Percentiles rank a stretch among this genome's conserved stretches.
phyloP scores from a whole-genome alignment of 2,797 vertebrate genomes.

The Nannoperca australis region DNA sequence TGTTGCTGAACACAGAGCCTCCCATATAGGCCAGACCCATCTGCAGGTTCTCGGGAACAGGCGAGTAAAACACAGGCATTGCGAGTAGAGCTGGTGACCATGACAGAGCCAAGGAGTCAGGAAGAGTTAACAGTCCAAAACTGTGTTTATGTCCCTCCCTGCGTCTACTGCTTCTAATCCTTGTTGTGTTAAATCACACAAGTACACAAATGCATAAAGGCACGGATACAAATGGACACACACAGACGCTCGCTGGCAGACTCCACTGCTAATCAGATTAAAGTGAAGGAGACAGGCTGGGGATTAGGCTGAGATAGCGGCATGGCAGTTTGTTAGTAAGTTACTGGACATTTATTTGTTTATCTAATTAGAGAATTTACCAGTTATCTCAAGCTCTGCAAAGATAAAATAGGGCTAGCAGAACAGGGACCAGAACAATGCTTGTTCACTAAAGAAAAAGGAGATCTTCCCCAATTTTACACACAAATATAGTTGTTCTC shows the following conservation, averaged over 20 bases:
- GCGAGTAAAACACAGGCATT: slow-evolving; percentile 86
- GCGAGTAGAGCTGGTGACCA: slow-evolving; percentile 39
- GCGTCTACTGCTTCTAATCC: slow-evolving; percentile 47
- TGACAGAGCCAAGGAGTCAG: slow-evolving; percentile 27
- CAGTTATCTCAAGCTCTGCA: neutral
- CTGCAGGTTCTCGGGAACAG: slow-evolving; percentile 85
- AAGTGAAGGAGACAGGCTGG: slow-evolving; percentile 60
- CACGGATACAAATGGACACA: slow-evolving; percentile 35
- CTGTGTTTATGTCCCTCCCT: slow-evolving; percentile 15
- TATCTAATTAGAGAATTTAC: slow-evolving; percentile 33
- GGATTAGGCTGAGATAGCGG: slow-evolving; percentile 73
- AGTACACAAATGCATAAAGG: slow-evolving; percentile 25
- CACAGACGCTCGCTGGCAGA: slow-evolving; percentile 52
- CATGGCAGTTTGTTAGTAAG: slow-evolving; percentile 30
- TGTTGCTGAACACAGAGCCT: slow-evolving; percentile 86
- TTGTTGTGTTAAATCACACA: slow-evolving; percentile 26
- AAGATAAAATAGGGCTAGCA: neutral
- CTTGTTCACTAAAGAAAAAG: neutral
- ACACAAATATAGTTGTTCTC: neutral
- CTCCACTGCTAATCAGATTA: slow-evolving; percentile 84
- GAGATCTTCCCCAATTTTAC: neutral
- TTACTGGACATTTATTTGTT: slow-evolving; percentile 39
- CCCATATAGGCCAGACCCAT: slow-evolving; percentile 83
- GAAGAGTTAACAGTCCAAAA: neutral
- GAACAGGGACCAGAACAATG: neutral